Conservation (phyloP, 1,140 invertebrate species). For the Asbolus verrucosus region DNA sequence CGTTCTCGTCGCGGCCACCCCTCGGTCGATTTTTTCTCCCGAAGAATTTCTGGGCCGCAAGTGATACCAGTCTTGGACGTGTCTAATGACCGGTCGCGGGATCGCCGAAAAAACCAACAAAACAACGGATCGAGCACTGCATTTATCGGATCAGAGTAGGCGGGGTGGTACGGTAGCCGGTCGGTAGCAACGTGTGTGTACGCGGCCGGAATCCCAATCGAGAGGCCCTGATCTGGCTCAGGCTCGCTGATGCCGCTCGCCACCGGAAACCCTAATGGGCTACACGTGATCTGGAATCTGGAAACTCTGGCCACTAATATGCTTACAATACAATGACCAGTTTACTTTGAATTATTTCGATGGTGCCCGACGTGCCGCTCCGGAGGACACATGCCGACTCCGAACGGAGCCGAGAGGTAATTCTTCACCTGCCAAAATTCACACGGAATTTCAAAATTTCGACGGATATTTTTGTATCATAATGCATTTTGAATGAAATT, state of each 20-base stretch:
- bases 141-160: constrained; percentile 58
- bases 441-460: too few species aligned
- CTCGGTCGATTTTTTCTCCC: constrained; percentile 1
- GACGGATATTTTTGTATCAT: too few species aligned
- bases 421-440: too few species aligned
- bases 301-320: constrained; percentile 57
- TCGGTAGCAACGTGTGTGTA: constrained; percentile 52
- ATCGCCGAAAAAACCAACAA: constrained; percentile 37
- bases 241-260: constrained; percentile 49
- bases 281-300: constrained; percentile 63
- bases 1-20: not conserved
- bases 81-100: constrained; percentile 41
- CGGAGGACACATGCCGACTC: not conserved
- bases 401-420: too few species aligned
- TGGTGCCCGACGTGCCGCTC: constrained; percentile 12
- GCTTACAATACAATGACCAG: constrained; percentile 59
- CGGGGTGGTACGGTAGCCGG: constrained; percentile 54
- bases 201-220: constrained; percentile 56
- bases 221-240: constrained; percentile 42
- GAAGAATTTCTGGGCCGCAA: not conserved
- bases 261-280: constrained; percentile 61
- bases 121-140: constrained; percentile 55
- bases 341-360: constrained; percentile 48
- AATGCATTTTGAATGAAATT: too few species aligned
- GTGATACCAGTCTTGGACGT: constrained; percentile 8